These are phyloP conservation scores for Epizoanthus stellaris DNA, from an alignment of 92 coral and sea anemone genomes.

Conservation along the genomic window DNA sequence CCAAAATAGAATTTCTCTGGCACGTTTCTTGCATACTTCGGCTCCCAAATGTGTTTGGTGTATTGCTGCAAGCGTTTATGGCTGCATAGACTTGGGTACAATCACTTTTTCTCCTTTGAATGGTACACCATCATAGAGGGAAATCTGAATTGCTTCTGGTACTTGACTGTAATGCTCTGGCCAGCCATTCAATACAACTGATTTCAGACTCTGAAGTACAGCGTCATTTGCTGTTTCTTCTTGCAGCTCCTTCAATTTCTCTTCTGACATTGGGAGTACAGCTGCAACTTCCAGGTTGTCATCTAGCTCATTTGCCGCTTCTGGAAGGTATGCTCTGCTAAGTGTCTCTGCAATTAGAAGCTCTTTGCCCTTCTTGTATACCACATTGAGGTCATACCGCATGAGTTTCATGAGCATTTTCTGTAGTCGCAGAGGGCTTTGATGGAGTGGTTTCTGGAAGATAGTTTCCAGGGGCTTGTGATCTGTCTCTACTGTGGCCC, in stretches of 20 bases:
- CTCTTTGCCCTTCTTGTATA: conserved; percentile 38
- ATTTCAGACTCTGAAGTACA: conserved; percentile 25
- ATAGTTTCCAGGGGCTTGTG: conserved; percentile 55
- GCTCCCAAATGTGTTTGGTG: conserved; percentile 32
- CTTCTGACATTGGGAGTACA: conserved; percentile 44
- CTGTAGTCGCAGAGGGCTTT: conserved; percentile 48
- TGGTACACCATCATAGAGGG: neutral
- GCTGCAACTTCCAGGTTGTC: conserved; percentile 32
- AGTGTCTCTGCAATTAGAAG: conserved; percentile 51
- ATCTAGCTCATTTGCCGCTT: conserved; percentile 46
- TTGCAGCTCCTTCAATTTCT: conserved; percentile 41
- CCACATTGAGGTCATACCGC: conserved; percentile 33
- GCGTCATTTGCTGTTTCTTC: conserved; percentile 32
- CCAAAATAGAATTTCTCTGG: conserved; percentile 27
- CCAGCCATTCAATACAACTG: conserved; percentile 40
- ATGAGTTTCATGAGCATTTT: conserved; percentile 50
- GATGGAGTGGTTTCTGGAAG: conserved; percentile 44
- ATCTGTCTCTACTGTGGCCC: conserved; percentile 30
- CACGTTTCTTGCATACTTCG: conserved; percentile 45
- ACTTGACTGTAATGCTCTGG: conserved; percentile 30
- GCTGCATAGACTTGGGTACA: conserved; percentile 17
- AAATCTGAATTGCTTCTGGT: conserved; percentile 16
- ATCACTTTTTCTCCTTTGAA: conserved; percentile 48
- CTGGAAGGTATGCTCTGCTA: conserved; percentile 41
- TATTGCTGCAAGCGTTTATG: conserved; percentile 46